Base-by-base conservation (phyloP, 2,888 invertebrate genomes). In the Lomographa bimaculata region DNA sequence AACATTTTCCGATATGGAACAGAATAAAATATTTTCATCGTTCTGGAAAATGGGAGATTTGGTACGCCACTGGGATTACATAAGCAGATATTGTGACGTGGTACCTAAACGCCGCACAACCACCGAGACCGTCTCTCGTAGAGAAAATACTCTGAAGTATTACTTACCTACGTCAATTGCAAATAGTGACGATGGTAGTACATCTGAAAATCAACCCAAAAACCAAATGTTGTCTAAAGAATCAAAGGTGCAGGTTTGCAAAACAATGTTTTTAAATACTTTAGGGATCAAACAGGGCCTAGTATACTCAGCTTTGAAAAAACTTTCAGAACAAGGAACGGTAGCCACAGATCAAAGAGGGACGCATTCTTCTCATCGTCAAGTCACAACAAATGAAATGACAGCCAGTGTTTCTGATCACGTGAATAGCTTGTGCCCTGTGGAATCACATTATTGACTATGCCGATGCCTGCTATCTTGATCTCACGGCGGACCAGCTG, bases 241-340 rank as follows among this genome's bases (percentile, higher is more conserved):
- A 14, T 19, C 21, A 7, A 17, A 39, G 8, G 17, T 26, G 5
- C 12, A 8, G 11, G 26, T 30, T 3, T 42, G 36, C 8, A 36
- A 30, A 30, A 42, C 19, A 5, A 42, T 42, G 38, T 42, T 42
- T 30, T 36, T 40, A 7, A 45, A 24, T 19, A 46, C 46, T 11
- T 34, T 29, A 30, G 32, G 32, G 6, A 30, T 39, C 14, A 29
- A 38, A 26, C 27, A 34, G 28, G 27, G 34, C 17, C 12, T 29
- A 7, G 33, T 37, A 18, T 27, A 28, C 18, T 40, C 39, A 9
- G 35, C 40, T 36, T 23, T 34, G 35, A 28, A 35, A 17, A 45
- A 45, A 20, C 34, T 34, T 26, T 33, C 28, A 24, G 18, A 20
- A 19, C 28, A 29, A 19, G 28, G 30, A 12, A 35, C 35, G 17